Conservation (phyloP, 2,888 invertebrate genomes). For the Halocaridina rubra region DNA sequence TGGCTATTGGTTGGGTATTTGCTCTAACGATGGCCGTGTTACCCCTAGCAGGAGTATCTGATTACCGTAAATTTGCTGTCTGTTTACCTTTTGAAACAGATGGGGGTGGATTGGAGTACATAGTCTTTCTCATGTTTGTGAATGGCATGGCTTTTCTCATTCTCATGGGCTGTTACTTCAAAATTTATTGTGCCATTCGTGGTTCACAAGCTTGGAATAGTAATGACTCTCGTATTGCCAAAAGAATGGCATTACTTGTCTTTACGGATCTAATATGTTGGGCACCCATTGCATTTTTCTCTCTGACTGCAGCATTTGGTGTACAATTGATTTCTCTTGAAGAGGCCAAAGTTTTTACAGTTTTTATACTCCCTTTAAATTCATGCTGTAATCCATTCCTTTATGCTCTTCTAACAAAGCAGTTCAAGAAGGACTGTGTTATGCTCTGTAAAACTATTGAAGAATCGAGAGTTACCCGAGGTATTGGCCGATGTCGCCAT, state of each 20-base stretch:
- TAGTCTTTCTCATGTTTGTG: conserved; percentile 88
- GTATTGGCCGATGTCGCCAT: conserved; percentile 86
- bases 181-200: conserved; percentile 98
- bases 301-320: conserved; percentile 92
- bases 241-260: conserved; percentile 94
- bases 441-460: conserved; percentile 96
- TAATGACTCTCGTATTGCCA: conserved; percentile 95
- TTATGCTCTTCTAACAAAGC: conserved; percentile 96
- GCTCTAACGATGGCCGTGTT: conserved; percentile 87
- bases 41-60: conserved; percentile 91
- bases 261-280: conserved; percentile 98
- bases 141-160: conserved; percentile 95
- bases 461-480: conserved; percentile 88
- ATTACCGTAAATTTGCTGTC: conserved; percentile 95
- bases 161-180: conserved; percentile 93
- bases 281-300: conserved; percentile 97
- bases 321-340: conserved; percentile 90
- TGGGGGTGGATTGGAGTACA: conserved; percentile 84
- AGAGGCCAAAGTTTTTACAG: conserved; percentile 89
- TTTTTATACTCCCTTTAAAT: conserved; percentile 94
- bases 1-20: conserved; percentile 93
- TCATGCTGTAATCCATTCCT: conserved; percentile 98
- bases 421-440: conserved; percentile 97
- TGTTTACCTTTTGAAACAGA: conserved; percentile 95
- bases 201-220: conserved; percentile 95